These are phyloP conservation scores for Agonopterix heracliana DNA, from an alignment of 2,888 invertebrate species.

Conservation along the genomic window DNA sequence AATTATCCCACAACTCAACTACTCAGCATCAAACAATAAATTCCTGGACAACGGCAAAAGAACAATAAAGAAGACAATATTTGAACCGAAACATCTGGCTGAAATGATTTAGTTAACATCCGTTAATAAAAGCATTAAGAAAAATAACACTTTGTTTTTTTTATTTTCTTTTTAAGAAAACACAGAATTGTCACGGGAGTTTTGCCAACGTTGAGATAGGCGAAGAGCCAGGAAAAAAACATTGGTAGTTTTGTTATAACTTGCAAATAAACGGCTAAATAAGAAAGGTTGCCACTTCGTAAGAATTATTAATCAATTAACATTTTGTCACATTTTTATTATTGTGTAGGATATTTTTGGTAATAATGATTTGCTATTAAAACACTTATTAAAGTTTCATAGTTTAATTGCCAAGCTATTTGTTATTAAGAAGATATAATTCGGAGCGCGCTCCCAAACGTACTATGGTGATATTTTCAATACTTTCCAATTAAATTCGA, in stretches of 20 bases:
- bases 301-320: too few species aligned
- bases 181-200: constrained; percentile 25
- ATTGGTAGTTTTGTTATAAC: not conserved
- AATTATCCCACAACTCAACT: not conserved
- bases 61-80: constrained; percentile 1
- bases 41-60: not conserved
- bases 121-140: constrained; percentile 40
- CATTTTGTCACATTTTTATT: too few species aligned
- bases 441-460: too few species aligned
- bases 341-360: too few species aligned
- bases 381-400: too few species aligned
- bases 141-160: constrained; percentile 29
- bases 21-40: constrained; percentile 1
- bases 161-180: constrained; percentile 9
- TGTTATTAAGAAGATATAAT: too few species aligned
- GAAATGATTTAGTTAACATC: constrained; percentile 27
- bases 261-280: too few species aligned
- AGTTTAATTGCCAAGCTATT: too few species aligned
- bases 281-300: too few species aligned
- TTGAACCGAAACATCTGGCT: constrained; percentile 2
- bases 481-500: too few species aligned
- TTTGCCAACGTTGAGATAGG: constrained; percentile 26
- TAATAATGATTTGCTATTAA: too few species aligned
- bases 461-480: too few species aligned
- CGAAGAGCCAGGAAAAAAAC: constrained; percentile 5